Evolutionary conservation across 35 echinoderm and acorn worm genomes (phyloP).

Genomic region (Chiridota heheva): DNA sequence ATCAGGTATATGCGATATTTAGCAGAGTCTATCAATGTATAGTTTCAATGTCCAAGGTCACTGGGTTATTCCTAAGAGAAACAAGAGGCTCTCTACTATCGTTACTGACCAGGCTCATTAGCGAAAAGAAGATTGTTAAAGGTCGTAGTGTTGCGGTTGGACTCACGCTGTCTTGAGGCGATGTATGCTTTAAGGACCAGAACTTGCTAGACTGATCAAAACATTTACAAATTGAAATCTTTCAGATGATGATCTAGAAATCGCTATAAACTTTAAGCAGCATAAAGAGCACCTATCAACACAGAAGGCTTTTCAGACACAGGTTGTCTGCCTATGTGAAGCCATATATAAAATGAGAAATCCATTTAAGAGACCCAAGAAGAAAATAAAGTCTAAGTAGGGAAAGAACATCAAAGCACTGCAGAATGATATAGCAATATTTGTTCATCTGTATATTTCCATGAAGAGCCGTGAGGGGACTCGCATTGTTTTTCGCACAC

Average conservation of each 20-base stretch:
- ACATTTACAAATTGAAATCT: background rate
- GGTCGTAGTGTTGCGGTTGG: constrained; percentile 32
- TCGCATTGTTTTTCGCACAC: constrained; percentile 41
- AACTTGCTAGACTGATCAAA: no score
- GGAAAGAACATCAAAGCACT: no score
- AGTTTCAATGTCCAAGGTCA: background rate
- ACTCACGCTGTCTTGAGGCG: constrained; percentile 32
- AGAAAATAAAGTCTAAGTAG: no score
- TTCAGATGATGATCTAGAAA: no score
- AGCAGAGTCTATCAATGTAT: background rate
- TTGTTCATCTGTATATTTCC: constrained; percentile 39
- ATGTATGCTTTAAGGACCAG: background rate
- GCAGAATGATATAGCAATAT: constrained; percentile 35
- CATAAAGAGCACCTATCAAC: background rate
- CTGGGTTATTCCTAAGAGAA: background rate
- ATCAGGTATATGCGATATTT: constrained; percentile 16
- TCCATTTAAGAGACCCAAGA: background rate
- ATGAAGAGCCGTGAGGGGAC: constrained; percentile 39
- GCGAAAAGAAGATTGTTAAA: constrained; percentile 28
- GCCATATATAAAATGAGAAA: background rate
- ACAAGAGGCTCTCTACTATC: constrained; percentile 24
- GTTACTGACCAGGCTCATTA: no score
- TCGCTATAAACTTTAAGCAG: background rate
- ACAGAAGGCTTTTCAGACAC: background rate
- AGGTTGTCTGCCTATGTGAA: no score